A percentile compares a stretch with the other conserved stretches of the same genome.
Evolutionary conservation across 2,797 vertebrate species (phyloP).

Genomic region (Dendrocincla tyrannina): DNA sequence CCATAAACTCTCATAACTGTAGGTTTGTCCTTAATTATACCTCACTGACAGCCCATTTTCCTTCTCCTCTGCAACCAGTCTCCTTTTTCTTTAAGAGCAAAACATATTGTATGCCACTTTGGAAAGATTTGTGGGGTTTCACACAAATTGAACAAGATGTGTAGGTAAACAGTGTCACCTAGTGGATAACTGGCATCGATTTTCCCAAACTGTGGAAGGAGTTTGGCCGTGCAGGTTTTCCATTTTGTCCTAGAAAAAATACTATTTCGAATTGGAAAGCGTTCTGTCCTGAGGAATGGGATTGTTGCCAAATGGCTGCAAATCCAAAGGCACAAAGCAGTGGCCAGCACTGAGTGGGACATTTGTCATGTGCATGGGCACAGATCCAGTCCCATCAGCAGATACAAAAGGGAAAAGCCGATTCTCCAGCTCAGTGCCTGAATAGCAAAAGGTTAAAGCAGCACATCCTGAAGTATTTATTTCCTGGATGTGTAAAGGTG

Average conservation of each 20-base stretch:
- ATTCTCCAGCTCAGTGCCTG: not conserved
- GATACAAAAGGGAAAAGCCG: not conserved
- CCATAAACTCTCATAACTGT: conserved; percentile 47
- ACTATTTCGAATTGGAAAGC: not conserved
- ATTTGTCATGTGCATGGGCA: not conserved
- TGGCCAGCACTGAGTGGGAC: not conserved
- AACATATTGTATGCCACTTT: conserved; percentile 27
- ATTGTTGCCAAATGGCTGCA: not conserved
- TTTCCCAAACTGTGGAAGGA: not conserved
- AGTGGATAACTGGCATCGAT: conserved; percentile 48
- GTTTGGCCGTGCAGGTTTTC: not conserved
- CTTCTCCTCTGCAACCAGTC: conserved; percentile 24
- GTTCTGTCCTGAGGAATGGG: not conserved
- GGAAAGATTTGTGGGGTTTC: conserved; percentile 15
- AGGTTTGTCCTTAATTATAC: conserved; percentile 60
- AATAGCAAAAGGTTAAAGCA: not conserved
- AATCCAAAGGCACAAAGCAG: not conserved
- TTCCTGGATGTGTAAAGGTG: not conserved
- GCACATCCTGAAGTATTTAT: not conserved
- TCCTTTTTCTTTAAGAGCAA: conserved; percentile 48
- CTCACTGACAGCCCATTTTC: conserved; percentile 59
- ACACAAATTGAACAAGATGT: conserved; percentile 1
- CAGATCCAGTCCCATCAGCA: not conserved
- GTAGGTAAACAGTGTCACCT: conserved; percentile 81
- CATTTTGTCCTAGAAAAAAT: not conserved